Evolutionary conservation across 2,888 invertebrate species (phyloP), one percentile per base, ranked within the genome.

Genomic region (Druceiella hillmani): DNA sequence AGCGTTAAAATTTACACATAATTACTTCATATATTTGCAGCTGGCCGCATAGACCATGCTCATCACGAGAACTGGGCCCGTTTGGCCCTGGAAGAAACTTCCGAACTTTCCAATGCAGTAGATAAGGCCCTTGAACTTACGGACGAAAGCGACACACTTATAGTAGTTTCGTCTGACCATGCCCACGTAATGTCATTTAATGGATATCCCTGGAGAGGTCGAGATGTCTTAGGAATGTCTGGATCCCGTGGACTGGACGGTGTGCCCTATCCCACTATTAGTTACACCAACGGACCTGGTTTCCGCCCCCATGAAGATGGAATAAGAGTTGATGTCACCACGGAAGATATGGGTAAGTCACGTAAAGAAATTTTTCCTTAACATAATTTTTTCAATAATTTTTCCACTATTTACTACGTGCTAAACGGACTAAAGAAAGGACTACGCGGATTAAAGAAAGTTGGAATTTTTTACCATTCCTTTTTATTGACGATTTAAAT

Each of bases 91-190:
- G 75, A 78, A 44, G 87, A 87, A 56, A 78, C 82, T 0, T 57
- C 79, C 1, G 79, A 81, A 52, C 74, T 85, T 50, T 74, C 78
- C 41, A 67, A 74, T 27, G 79, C 86, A 10, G 63, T 81, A 32
- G 47, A 66, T 38, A 56, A 57, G 28, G 79, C 83, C 3, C 49
- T 64, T 29, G 55, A 68, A 26, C 56, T 78, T 54, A 76, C 78
- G 2, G 61, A 61, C 26, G 64, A 64, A 16, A 64, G 78, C 1
- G 87, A 91, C 43, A 87, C 90, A 0, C 63, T 91, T 25, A 71
- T 89, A 7, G 75, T 90, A 12, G 87, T 85, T 16, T 84, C 86
- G 0, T 70, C 86, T 0, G 87, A 87, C 62, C 87, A 87, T 56
- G 76, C 84, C 1, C 87, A 87, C 57, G 78, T 79, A 0, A 77